phyloP scores from a whole-genome alignment of 2,888 invertebrate species.

The Ecliptopera silaceata region DNA sequence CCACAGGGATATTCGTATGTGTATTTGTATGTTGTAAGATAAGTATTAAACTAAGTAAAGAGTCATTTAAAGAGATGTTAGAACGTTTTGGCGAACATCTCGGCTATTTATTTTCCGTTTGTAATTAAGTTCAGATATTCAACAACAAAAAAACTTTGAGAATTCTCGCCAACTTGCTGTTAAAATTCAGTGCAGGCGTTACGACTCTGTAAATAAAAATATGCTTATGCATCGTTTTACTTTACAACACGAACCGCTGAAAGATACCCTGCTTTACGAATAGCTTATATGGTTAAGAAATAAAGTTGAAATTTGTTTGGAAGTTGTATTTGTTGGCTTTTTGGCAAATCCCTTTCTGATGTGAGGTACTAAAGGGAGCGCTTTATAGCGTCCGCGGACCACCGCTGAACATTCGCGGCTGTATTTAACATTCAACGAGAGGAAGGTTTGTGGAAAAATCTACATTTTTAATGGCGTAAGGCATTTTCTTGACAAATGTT shows the following conservation, averaged over 20 bases:
- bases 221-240: constrained; percentile 53
- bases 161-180: constrained; percentile 54
- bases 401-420: constrained; percentile 34
- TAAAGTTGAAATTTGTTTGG: constrained; percentile 37
- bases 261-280: constrained; percentile 7
- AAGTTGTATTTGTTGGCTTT: constrained; percentile 37
- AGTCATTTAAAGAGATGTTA: no score
- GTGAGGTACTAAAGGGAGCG: constrained; percentile 45
- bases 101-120: neutral
- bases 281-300: neutral
- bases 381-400: constrained; percentile 44
- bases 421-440: constrained; percentile 49
- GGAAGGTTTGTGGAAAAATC: constrained; percentile 42
- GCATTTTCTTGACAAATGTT: constrained; percentile 35
- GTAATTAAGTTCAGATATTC: neutral
- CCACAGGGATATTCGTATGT: no score
- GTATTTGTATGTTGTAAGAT: no score
- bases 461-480: constrained; percentile 47
- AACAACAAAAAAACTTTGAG: constrained; percentile 50
- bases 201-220: constrained; percentile 56
- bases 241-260: constrained; percentile 30
- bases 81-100: no score
- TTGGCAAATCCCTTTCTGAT: constrained; percentile 48
- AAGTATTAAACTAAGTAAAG: no score
- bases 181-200: constrained; percentile 64